Base-by-base conservation (phyloP, 2,113 vertebrate species). In the Bungarus multicinctus region DNA sequence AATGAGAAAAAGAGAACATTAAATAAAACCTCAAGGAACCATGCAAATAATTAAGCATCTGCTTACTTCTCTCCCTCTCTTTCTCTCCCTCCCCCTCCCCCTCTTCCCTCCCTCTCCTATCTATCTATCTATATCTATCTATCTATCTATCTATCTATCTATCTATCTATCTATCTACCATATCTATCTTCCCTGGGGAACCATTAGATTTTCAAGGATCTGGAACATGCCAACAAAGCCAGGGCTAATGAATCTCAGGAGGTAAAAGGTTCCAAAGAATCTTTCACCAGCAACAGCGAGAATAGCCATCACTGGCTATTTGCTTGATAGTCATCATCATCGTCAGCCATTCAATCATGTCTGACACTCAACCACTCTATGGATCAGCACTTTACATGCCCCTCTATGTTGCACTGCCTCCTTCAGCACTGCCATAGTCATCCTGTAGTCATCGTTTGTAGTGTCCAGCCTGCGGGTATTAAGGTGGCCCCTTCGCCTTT, bases 31-130 rank as follows among this genome's bases (percentile, higher is more conserved):
- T 81, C 39, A 39, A 81, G 69, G 18, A 39, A 81, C 69, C 69
- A 81, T 20, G 34, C 7, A 39, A 81, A 22, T 34, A 81, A 20
- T 9, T 81, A 81, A 81, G 34, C 34, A 81, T 86, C 4, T 69
- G 12, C 12, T 69, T n/a, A 4, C 4, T 3, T 86, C 16, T 81
- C 1, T 81, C 27, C 14, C 0, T 81, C n/a, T 39, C 2, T 18
- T 3, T 20, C 0, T 81, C n/a, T 20, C 2, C 34, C n/a, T 18
- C 0, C 34, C 14, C 1, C 0, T 3, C 69, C 5, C 52, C 52
- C 22, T 7, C 3, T 10, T 22, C n/a, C 20, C 20, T 57, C 5
- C 6, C 5, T 60, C 25, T 27, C 7, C 8, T 27, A 10, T 60
- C 58, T 27, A 10, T 60, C 58, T 11, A 10, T 60, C 25, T 27